Evolutionary conservation across 2,888 invertebrate species (phyloP).

Genomic region (Platycheirus albimanus): DNA sequence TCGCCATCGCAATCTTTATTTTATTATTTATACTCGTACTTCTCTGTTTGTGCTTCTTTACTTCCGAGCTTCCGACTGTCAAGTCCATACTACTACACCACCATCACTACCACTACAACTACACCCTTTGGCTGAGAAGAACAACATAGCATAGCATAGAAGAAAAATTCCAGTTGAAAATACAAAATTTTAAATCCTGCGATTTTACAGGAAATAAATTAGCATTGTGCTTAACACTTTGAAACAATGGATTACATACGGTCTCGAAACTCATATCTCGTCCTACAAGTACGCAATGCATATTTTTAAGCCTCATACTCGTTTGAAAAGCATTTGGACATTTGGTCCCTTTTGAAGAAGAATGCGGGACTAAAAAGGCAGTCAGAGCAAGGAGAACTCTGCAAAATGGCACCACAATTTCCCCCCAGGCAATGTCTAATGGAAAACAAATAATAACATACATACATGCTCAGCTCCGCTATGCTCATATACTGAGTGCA

Average conservation of each 20-base stretch:
- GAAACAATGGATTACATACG: conserved; percentile 23
- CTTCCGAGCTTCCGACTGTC: neutral
- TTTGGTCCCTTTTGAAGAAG: conserved; percentile 25
- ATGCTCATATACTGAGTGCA: neutral
- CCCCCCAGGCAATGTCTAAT: conserved; percentile 13
- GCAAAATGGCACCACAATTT: conserved; percentile 9
- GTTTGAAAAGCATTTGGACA: neutral
- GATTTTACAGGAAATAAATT: conserved; percentile 62
- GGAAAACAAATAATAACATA: conserved; percentile 17
- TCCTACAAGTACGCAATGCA: conserved; percentile 25
- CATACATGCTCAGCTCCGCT: neutral
- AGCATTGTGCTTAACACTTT: conserved; percentile 62
- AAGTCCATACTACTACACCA: no score
- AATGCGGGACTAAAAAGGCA: neutral
- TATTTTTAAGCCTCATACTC: neutral
- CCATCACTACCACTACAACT: neutral
- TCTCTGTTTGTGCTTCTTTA: neutral
- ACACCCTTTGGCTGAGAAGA: no score
- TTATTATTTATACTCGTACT: neutral
- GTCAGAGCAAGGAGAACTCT: neutral
- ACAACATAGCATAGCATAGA: neutral
- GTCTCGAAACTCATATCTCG: no score
- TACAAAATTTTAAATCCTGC: conserved; percentile 44
- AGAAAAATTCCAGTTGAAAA: neutral
- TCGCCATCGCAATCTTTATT: conserved; percentile 9